Conservation (phyloP, 2,113 vertebrate species). For the Bos indicus region DNA sequence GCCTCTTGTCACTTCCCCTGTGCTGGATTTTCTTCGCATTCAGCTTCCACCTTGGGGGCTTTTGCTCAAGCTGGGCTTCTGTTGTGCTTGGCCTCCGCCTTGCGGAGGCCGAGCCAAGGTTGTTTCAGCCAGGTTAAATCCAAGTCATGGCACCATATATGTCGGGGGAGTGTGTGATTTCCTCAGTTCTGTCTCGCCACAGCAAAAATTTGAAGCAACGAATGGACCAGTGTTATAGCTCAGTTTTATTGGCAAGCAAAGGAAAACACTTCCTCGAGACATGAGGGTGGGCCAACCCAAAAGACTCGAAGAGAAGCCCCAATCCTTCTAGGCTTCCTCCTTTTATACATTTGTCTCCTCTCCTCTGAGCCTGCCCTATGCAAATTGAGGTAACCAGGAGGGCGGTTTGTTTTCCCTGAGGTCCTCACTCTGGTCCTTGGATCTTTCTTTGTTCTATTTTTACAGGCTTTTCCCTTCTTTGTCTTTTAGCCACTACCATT, state of each 20-base stretch:
- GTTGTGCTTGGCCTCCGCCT: neutral
- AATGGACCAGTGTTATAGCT: neutral
- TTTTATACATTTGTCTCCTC: neutral
- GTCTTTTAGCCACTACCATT: neutral
- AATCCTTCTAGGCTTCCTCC: neutral
- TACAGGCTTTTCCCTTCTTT: neutral
- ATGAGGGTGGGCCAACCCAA: neutral
- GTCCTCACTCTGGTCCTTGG: neutral
- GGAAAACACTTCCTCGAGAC: neutral
- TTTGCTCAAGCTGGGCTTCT: neutral
- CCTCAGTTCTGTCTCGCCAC: neutral
- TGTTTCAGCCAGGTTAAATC: neutral
- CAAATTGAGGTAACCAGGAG: neutral
- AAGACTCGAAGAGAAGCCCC: neutral
- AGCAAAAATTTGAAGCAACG: neutral
- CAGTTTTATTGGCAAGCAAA: neutral
- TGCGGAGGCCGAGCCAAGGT: fast-evolving
- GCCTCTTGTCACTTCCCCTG: neutral
- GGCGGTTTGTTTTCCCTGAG: neutral
- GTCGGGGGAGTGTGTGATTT: neutral
- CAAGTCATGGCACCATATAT: neutral
- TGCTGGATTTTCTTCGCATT: neutral
- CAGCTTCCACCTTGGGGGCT: neutral
- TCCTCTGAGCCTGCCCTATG: neutral
- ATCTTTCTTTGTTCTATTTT: neutral